Base-by-base conservation (phyloP, 2,888 invertebrate genomes). In the Lypha dubia region DNA sequence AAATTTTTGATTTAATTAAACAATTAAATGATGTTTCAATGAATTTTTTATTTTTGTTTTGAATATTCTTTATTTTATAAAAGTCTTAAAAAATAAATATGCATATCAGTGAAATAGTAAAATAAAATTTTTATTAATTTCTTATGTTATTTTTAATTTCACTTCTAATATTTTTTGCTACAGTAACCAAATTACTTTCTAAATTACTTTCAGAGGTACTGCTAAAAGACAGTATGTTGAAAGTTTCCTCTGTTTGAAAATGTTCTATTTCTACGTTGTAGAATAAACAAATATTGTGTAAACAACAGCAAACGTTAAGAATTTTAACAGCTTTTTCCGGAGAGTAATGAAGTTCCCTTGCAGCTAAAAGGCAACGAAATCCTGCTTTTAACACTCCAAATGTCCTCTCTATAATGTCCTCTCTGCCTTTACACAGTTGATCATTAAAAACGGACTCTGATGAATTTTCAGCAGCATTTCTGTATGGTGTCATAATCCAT, bases 281-380 rank as follows among this genome's bases (percentile, higher is more conserved):
- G 17, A 58, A 35, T 28, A 67, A 35, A 20, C 46, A 46, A 20
- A 65, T 28, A 28, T 65, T 46, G 11, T 65, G 46, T 35, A 63
- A 8, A 44, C 24, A 13, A 63, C 41, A 46, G n/a, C 44, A 49
- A 46, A 24, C 28, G 28, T 65, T 46, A 11, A 65, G 28, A 20
- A 65, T 44, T 65, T 65, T 7, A 17, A 35, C 67, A 11, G 49
- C 51, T 11, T 67, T 67, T 51, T 35, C 35, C 5, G 22, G 51
- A 3, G 38, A 35, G 24, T 68, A 68, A 46, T 53, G 68, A 1
- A 38, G 22, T 51, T 51, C 68, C 15, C 22, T 35, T 15, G 68
- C 53, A 2, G 68, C 35, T 5, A 68, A 35, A 20, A 60, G 35
- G 35, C 60, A 38, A 17, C 60, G 60, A 60, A 60, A 60, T 60